Evolutionary conservation across 2,888 invertebrate genomes (phyloP).

Genomic region (Julus scandinavius): DNA sequence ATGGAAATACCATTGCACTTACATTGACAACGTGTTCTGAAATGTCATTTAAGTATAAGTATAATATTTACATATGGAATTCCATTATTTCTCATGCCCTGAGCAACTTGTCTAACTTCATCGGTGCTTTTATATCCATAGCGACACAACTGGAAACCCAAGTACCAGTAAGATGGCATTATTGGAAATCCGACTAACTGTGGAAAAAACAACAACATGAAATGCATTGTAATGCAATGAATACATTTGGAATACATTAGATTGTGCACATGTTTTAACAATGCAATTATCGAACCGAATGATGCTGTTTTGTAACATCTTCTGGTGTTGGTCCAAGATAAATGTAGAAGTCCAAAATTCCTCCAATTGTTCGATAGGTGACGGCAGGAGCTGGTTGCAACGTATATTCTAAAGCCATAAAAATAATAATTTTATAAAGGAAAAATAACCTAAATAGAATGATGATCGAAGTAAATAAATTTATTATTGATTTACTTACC

Average conservation of each 20-base stretch:
- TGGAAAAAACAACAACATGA: background rate
- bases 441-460: background rate
- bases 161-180: slow-evolving; percentile 87
- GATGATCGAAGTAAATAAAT: background rate
- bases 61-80: slow-evolving; percentile 65
- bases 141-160: slow-evolving; percentile 89
- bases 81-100: slow-evolving; percentile 63
- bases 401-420: slow-evolving; percentile 74
- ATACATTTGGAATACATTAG: no score
- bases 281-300: slow-evolving; percentile 62
- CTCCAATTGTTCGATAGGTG: slow-evolving; percentile 84
- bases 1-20: background rate
- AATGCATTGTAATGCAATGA: background rate
- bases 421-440: background rate
- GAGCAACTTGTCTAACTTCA: slow-evolving; percentile 61
- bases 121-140: slow-evolving; percentile 62
- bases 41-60: no score
- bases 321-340: slow-evolving; percentile 80
- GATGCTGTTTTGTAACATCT: slow-evolving; percentile 75
- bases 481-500: slow-evolving; percentile 49
- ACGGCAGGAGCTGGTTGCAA: slow-evolving; percentile 83
- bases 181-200: slow-evolving; percentile 78
- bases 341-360: slow-evolving; percentile 81
- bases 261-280: no score
- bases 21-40: no score